These are phyloP conservation scores for Synodontis membranacea DNA, from an alignment of 2,113 vertebrate species.

Conservation along the genomic window DNA sequence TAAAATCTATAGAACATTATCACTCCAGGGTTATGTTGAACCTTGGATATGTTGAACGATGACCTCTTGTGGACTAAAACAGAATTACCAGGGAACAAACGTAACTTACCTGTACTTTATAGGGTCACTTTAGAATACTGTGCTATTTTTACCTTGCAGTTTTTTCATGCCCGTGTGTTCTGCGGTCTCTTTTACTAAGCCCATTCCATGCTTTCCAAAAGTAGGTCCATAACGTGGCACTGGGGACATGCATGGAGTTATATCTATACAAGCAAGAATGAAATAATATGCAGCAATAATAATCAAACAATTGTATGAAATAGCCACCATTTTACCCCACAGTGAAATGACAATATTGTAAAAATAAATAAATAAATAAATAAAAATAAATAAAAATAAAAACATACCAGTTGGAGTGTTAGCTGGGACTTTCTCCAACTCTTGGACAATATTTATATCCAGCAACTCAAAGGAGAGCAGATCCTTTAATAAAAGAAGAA, in stretches of 20 bases:
- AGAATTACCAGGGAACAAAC: background rate
- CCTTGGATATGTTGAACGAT: background rate
- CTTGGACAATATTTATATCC: conserved; percentile 96
- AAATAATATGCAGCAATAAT: conserved; percentile 5
- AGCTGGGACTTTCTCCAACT: conserved; percentile 91
- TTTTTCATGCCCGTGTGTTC: conserved; percentile 75
- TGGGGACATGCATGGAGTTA: conserved; percentile 91
- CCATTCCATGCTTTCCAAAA: conserved; percentile 77
- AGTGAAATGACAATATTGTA: background rate
- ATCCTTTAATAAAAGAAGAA: conserved; percentile 73
- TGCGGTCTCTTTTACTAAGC: conserved; percentile 77
- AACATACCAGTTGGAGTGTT: conserved; percentile 90
- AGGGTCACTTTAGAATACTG: background rate
- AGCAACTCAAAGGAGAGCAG: conserved; percentile 93
- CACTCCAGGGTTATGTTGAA: background rate
- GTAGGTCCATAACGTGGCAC: conserved; percentile 79
- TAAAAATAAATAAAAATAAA: too few species aligned
- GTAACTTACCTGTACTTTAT: background rate
- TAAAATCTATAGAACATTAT: background rate
- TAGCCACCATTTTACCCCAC: background rate
- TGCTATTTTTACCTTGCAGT: conserved; percentile 76
- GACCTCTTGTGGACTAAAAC: conserved; percentile 10
- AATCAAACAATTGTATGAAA: background rate
- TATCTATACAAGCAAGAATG: conserved; percentile 73
- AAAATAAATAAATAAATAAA: too few species aligned